These are phyloP conservation scores for Drusus annulatus DNA, from an alignment of 1,140 invertebrate species.

Conservation along the genomic window DNA sequence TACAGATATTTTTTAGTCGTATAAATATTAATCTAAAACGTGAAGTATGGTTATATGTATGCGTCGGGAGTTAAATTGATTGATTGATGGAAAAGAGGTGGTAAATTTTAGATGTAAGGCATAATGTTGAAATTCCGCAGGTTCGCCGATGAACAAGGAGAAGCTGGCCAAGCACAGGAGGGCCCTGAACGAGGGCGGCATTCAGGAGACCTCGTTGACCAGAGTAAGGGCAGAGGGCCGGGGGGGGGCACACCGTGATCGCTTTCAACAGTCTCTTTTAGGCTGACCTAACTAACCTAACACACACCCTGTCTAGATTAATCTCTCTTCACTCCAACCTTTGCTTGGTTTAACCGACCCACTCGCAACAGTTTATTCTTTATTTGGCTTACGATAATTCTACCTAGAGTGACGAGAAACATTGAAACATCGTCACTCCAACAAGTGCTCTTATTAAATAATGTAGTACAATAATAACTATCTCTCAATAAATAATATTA, in stretches of 20 bases:
- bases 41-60: no score
- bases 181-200: conserved; percentile 75
- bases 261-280: conserved; percentile 63
- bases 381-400: conserved; percentile 28
- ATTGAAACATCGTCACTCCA: no score
- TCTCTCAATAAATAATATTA: no score
- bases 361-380: conserved; percentile 19
- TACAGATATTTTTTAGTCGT: no score
- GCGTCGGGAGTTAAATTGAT: no score
- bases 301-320: conserved; percentile 15
- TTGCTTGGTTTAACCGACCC: conserved; percentile 27
- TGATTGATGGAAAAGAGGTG: no score
- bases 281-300: conserved; percentile 40
- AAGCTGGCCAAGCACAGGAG: conserved; percentile 80
- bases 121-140: conserved; percentile 66
- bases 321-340: conserved; percentile 36
- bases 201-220: conserved; percentile 83
- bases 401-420: no score
- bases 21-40: no score
- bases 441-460: no score
- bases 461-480: no score
- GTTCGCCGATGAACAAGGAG: conserved; percentile 84
- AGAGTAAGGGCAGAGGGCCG: conserved; percentile 72
- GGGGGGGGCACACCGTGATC: conserved; percentile 54
- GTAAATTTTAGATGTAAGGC: conserved; percentile 43